A percentile compares a stretch with the other conserved stretches of the same genome.
phyloP scores from a whole-genome alignment of 1,140 invertebrate species.

The Hylyphantes graminicola region DNA sequence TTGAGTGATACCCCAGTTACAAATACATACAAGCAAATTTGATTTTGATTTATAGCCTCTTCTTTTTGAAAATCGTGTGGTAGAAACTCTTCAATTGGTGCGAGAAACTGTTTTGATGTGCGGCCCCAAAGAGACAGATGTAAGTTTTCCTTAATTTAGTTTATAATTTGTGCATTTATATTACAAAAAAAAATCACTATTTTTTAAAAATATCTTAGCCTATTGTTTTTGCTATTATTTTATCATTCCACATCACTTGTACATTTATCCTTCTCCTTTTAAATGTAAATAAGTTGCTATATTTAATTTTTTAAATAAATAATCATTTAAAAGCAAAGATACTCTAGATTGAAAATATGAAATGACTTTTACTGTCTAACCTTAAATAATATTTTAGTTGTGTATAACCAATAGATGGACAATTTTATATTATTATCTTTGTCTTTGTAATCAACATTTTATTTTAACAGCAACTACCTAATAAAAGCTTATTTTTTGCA shows the following conservation, averaged over 20 bases:
- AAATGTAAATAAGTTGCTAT: too few species aligned
- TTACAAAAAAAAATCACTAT: neutral
- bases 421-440: too few species aligned
- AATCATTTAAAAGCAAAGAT: too few species aligned
- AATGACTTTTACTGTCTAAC: too few species aligned
- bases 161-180: neutral
- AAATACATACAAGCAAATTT: neutral
- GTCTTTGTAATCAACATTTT: neutral
- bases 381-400: too few species aligned
- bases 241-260: neutral
- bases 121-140: conserved; percentile 77
- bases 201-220: neutral
- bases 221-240: neutral
- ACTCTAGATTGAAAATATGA: too few species aligned
- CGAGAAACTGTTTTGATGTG: conserved; percentile 83
- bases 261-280: too few species aligned
- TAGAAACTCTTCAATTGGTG: conserved; percentile 85
- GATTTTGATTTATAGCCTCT: conserved; percentile 76
- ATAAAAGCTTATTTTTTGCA: neutral
- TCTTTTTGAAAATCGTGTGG: conserved; percentile 83
- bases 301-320: too few species aligned
- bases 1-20: too few species aligned
- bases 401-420: too few species aligned
- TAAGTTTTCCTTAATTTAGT: conserved; percentile 16
- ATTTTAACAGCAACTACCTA: neutral